A percentile compares a stretch with the other conserved stretches of the same genome.
These are phyloP conservation scores for Hormaphis cornu DNA, from an alignment of 1,140 invertebrate genomes.

Conservation along the genomic window DNA sequence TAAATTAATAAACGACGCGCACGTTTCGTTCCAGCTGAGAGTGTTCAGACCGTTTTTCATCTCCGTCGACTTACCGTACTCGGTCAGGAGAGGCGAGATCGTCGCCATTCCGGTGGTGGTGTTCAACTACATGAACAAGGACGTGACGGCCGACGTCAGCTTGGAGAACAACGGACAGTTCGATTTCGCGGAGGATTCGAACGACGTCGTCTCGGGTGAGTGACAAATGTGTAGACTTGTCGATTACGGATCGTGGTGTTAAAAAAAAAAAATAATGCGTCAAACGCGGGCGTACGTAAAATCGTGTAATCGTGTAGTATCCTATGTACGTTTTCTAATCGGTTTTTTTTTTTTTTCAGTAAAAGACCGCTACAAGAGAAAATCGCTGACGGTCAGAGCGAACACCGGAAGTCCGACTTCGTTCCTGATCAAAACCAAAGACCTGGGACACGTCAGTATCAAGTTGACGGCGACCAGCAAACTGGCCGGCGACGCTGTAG, in stretches of 20 bases:
- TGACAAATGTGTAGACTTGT: too few relatives aligned
- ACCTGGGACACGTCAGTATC: constrained; percentile 64
- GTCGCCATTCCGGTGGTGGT: constrained; percentile 82
- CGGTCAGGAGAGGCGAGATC: constrained; percentile 81
- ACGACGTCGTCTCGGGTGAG: too few relatives aligned
- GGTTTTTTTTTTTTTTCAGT: constrained; percentile 39
- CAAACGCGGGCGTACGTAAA: too few relatives aligned
- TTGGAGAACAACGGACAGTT: constrained; percentile 75
- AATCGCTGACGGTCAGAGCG: constrained; percentile 54
- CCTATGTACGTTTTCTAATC: too few relatives aligned
- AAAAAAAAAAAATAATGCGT: too few relatives aligned
- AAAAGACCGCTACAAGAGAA: constrained; percentile 53
- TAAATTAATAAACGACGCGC: too few relatives aligned
- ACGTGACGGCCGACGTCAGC: constrained; percentile 69
- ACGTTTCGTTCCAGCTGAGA: constrained; percentile 49
- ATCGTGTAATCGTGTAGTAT: too few relatives aligned
- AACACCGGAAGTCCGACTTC: constrained; percentile 60
- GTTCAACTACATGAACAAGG: constrained; percentile 78
- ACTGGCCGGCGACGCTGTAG: constrained; percentile 61
- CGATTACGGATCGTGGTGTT: too few relatives aligned
- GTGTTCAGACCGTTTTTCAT: constrained; percentile 86
- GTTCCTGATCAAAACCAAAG: constrained; percentile 69
- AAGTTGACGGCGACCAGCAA: constrained; percentile 60
- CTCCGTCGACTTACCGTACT: constrained; percentile 76
- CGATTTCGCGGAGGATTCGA: constrained; percentile 67